These are phyloP conservation scores for Myotis brandtii DNA, from an alignment of 2,113 vertebrate genomes.

Conservation along the genomic window DNA sequence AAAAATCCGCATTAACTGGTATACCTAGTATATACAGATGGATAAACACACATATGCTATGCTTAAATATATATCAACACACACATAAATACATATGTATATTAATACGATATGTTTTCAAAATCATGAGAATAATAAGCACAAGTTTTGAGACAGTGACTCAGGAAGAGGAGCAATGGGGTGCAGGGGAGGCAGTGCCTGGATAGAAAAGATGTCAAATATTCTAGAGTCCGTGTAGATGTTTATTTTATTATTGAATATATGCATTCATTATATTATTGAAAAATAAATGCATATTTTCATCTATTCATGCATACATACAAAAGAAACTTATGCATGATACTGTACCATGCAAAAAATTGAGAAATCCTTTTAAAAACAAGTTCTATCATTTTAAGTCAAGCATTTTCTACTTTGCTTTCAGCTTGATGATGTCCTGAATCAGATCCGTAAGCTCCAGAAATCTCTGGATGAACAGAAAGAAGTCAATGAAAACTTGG, in stretches of 20 bases:
- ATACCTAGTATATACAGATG: not conserved
- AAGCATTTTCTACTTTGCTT: slow-evolving; percentile 46
- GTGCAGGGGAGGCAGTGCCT: not conserved
- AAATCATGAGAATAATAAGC: not conserved
- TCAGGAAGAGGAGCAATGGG: not conserved
- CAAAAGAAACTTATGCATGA: not conserved
- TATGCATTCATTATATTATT: not conserved
- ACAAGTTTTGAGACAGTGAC: not conserved
- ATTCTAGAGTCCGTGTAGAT: not conserved
- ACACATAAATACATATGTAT: not conserved
- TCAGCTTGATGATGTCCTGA: slow-evolving; percentile 56
- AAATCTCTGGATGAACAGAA: slow-evolving; percentile 63
- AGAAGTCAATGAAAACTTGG: slow-evolving; percentile 54
- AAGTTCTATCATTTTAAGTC: not conserved
- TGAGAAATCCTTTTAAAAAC: too few species aligned
- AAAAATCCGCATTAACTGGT: too few species aligned
- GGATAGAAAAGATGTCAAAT: not conserved
- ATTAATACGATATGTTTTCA: not conserved
- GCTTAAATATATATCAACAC: not conserved
- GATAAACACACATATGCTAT: not conserved
- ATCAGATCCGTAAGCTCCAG: slow-evolving; percentile 55
- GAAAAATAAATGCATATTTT: not conserved
- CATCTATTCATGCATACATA: not conserved
- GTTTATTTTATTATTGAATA: not conserved
- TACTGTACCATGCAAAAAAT: not conserved